Base-by-base conservation (phyloP, 2,888 invertebrate species). In the Plebejus argus region DNA sequence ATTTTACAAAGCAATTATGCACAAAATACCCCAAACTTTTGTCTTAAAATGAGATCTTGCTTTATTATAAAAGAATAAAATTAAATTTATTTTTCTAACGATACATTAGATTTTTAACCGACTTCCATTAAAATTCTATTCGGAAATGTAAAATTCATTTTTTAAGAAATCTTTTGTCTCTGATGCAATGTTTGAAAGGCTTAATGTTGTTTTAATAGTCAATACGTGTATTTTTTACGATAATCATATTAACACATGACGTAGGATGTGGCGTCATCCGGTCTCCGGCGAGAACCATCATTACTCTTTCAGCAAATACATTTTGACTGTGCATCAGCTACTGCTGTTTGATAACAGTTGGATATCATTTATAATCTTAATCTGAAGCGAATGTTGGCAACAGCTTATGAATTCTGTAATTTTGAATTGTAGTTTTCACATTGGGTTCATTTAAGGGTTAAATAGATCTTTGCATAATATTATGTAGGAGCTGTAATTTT, bases 301-400 rank as follows among this genome's bases (percentile, higher is more conserved):
- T 93, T 91, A 93, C 89, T 93, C 93, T 92, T 89, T 89, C 89
- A 88, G 92, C 91, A 92, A 93, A 91, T 90, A 92, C 92, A 90
- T 93, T 93, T 87, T 93, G 93, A 93, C 93, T 91, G 81, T 85
- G 89, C 87, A 89, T 91, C 79, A 81, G 79, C 76, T 77, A 79
- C 78, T 77, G 72, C 77, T 35, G 71, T 72, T 71, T 56, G 56
- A 56, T 72, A 74, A 28, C 74, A 74, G 53, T 74, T 74, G 74
- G 23, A 53, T 74, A 74, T 74, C 28, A 53, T 74, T 74, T 28
- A 28, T 61, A 61, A 61, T 61, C 61, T 61, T 58, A 58, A 58
- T 58, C 58, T 20, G 20, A 61, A 61, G 10, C 12, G 20, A 58
- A 58, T 12, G 58, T 58, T 58, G 8, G n/a, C 23, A 61, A 61